Evolutionary conservation across 2,888 invertebrate genomes (phyloP).

Genomic region (Drosophila differens): DNA sequence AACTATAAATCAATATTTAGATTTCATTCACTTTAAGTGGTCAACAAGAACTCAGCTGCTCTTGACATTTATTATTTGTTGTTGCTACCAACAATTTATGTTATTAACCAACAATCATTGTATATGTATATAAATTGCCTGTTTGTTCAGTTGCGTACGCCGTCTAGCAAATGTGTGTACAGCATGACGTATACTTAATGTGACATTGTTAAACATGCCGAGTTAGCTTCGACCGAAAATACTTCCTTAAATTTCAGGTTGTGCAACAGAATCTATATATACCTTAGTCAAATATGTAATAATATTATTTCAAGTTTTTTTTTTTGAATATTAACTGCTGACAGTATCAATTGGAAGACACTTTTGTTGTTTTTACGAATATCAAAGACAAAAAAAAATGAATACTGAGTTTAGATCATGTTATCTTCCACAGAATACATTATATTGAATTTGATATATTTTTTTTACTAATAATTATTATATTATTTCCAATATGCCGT

Average conservation of each 20-base stretch:
- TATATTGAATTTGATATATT: conserved; percentile 16
- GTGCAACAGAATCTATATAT: not conserved
- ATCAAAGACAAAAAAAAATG: not conserved
- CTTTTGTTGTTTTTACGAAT: not conserved
- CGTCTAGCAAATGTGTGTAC: conserved; percentile 3
- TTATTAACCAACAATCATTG: conserved; percentile 30
- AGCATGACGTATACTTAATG: conserved; percentile 20
- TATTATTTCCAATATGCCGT: too few species aligned
- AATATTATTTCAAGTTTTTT: not conserved
- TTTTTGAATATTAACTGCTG: too few species aligned
- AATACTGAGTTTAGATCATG: not conserved
- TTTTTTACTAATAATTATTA: not conserved
- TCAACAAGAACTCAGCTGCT: conserved; percentile 26
- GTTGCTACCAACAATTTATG: conserved; percentile 27
- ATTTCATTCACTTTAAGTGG: conserved; percentile 19
- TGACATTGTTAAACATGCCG: not conserved
- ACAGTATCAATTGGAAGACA: not conserved
- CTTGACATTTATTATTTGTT: conserved; percentile 39
- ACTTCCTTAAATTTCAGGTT: not conserved
- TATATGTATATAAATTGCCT: not conserved
- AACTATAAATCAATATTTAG: conserved; percentile 57
- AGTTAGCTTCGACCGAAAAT: not conserved
- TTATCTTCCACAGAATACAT: conserved; percentile 21
- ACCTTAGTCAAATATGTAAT: not conserved
- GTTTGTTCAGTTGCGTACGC: not conserved